phyloP scores from a whole-genome alignment of 2,797 vertebrate genomes.

The Uromys caudimaculatus region DNA sequence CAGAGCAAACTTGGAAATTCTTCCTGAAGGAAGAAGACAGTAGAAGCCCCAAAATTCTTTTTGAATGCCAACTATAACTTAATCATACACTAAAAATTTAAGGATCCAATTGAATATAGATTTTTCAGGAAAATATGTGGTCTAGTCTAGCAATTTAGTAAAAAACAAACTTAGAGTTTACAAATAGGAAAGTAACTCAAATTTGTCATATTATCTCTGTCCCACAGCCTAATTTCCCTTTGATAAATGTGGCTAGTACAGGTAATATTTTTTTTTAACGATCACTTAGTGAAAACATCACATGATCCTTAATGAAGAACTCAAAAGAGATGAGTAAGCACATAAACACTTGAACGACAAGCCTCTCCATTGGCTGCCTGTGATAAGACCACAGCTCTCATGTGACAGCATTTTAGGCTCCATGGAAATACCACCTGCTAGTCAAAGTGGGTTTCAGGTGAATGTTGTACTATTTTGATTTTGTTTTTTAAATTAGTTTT shows the following conservation, averaged over 20 bases:
- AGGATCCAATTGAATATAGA: slow-evolving; percentile 2
- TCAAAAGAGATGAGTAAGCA: not conserved
- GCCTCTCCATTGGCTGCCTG: not conserved
- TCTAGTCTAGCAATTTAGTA: not conserved
- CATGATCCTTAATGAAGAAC: not conserved
- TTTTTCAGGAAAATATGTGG: not conserved
- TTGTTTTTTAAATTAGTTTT: not conserved
- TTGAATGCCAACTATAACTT: slow-evolving; percentile 1
- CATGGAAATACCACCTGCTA: not conserved
- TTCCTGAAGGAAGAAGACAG: slow-evolving; percentile 19
- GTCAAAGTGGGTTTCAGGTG: not conserved
- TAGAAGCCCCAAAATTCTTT: slow-evolving; percentile 38
- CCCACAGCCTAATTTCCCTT: not conserved
- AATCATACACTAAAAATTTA: slow-evolving; percentile 11
- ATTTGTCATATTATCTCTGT: slow-evolving; percentile 40
- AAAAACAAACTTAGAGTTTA: slow-evolving; percentile 46
- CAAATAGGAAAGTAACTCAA: slow-evolving; percentile 15
- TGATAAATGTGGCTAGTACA: not conserved
- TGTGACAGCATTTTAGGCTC: not conserved
- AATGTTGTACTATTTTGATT: not conserved
- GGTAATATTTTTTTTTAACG: no score
- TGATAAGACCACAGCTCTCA: not conserved
- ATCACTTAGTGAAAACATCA: not conserved
- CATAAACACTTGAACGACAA: not conserved
- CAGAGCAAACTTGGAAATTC: not conserved